Base-by-base conservation (phyloP, 2,888 invertebrate species). In the Anagyrus pseudococci region DNA sequence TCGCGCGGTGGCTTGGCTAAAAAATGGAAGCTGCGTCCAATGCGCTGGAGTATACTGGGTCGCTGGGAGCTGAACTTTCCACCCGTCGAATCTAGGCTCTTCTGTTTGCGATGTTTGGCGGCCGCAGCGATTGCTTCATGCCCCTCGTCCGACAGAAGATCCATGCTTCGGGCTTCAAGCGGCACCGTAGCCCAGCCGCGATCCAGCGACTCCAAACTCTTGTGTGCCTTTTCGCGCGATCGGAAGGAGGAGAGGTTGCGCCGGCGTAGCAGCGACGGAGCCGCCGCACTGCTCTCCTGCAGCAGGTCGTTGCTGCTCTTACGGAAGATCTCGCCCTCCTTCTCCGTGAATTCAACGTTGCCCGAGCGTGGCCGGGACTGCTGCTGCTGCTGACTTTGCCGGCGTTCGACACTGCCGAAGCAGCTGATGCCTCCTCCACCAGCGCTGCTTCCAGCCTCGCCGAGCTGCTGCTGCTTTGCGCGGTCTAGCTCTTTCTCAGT, bases 401-500 rank as follows among this genome's bases (percentile, higher is more conserved):
- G 4, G 47, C 66, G 69, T 13, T 71, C 70, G 6, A 19, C 44
- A 25, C 63, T 67, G 4, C 70, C 70, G 52, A 74, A 74, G 37
- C 72, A 73, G 44, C 70, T 73, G 55, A 72, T 68, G n/a, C n/a
- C n/a, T n/a, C n/a, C n/a, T n/a, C n/a, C n/a, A n/a, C n/a, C n/a
- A 17, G 71, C 70, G 6, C 66, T 67, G 13, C 60, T 60, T 25
- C 66, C 64, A 4, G 47, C 68, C 20, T 54, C 68, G 4, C 48
- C 63, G 13, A 60, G 29, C 19, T 4, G 41, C 22, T 19, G 17
- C 8, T 43, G 43, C 43, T 19, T 2, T 17, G 70, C 70, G 57
- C 69, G 70, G 69, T 75, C 74, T 74, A 75, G 64, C 56, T 76
- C 73, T 73, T 76, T 75, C 74, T 75, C 73, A 73, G 73, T 72